These are phyloP conservation scores for Cotesia glomerata DNA, from an alignment of 1,140 invertebrate species.

Conservation along the genomic window DNA sequence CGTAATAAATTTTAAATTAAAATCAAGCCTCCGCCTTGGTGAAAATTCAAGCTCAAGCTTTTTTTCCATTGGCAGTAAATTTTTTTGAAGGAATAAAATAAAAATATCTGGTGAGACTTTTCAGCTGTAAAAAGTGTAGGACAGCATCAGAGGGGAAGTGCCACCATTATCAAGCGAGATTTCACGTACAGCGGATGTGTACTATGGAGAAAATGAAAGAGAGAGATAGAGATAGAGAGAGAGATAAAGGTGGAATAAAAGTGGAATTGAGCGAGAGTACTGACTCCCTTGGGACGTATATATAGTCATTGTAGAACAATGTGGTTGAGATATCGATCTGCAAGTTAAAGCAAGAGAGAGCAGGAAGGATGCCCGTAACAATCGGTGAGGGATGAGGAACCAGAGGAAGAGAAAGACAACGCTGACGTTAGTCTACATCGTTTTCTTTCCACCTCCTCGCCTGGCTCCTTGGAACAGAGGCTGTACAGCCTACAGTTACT, in stretches of 20 bases:
- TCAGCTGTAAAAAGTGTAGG: background rate
- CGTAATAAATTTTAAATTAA: no score
- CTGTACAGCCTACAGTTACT: no score
- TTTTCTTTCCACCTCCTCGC: background rate
- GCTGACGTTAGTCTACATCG: slow-evolving; percentile 16
- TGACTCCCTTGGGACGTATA: background rate
- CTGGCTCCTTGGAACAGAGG: no score
- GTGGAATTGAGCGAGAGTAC: slow-evolving; percentile 6
- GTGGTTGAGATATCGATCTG: slow-evolving; percentile 30
- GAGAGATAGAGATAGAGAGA: background rate
- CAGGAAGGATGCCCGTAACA: slow-evolving; percentile 32
- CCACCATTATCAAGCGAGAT: slow-evolving; percentile 20
- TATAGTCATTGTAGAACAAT: slow-evolving; percentile 23
- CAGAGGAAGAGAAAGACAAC: slow-evolving; percentile 1
- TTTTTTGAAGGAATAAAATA: background rate
- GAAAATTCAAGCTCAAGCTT: no score
- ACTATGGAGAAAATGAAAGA: background rate
- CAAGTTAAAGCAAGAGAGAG: background rate
- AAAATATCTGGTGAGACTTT: background rate
- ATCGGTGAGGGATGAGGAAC: background rate
- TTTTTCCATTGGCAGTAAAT: background rate
- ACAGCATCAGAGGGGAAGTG: slow-evolving; percentile 6
- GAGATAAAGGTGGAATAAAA: background rate
- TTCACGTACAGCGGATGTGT: slow-evolving; percentile 11
- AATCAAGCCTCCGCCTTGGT: no score